Evolutionary conservation across 2,888 invertebrate species (phyloP).

Genomic region (Lapara coniferarum): DNA sequence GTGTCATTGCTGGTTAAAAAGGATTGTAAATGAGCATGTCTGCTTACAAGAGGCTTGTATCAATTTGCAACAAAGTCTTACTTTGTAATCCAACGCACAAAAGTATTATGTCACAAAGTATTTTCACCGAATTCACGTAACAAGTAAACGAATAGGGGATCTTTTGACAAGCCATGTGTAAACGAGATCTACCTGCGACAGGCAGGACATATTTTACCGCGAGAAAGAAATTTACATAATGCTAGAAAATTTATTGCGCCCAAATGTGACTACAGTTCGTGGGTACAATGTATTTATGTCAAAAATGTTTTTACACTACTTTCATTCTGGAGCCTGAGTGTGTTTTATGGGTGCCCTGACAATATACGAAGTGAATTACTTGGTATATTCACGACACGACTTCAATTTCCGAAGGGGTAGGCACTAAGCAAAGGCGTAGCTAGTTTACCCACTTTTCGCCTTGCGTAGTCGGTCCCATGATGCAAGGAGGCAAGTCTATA

Average conservation of each 20-base stretch:
- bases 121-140: constrained; percentile 7
- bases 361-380: not conserved
- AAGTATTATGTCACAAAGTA: not conserved
- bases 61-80: not conserved
- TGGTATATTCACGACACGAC: not conserved
- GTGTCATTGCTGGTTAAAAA: no score
- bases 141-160: constrained; percentile 6
- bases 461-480: no score
- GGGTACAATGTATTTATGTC: constrained; percentile 28
- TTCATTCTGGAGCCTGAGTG: constrained; percentile 20
- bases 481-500: no score
- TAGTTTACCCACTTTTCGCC: no score
- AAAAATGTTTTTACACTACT: constrained; percentile 29
- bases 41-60: not conserved
- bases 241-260: constrained; percentile 36
- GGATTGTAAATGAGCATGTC: not conserved
- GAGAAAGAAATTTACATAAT: constrained; percentile 39
- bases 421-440: no score
- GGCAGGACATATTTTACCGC: constrained; percentile 37
- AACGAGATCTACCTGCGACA: constrained; percentile 29
- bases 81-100: not conserved
- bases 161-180: constrained; percentile 21
- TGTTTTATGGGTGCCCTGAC: not conserved
- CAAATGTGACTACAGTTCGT: constrained; percentile 12
- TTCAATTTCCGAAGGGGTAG: no score